Evolutionary conservation across 2,888 invertebrate genomes (phyloP), one percentile per base, ranked within the genome.

Genomic region (Stenchaetothrips biformis): DNA sequence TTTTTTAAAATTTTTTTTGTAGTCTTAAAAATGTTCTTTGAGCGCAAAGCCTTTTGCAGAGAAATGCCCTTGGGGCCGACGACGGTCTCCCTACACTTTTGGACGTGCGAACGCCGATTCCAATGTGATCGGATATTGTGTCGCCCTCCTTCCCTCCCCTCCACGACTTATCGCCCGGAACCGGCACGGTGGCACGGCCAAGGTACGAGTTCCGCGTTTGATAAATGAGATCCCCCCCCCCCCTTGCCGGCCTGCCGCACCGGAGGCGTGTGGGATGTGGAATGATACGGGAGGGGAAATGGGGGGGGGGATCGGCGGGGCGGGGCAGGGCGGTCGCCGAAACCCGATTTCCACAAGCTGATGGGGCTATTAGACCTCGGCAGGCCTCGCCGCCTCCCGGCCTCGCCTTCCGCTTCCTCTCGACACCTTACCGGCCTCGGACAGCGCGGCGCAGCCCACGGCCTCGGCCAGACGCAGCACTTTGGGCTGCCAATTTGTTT

Each of bases 331-430:
- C 37, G 67, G 67, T 67, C 9, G 21, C 25, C 25, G 67, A 74
- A 74, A 74, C 67, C 67, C 67, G 67, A 21, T 74, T 21, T 74
- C 67, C 21, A 74, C 67, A 25, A 74, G 67, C 21, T 74, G 67
- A 74, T 74, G 67, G 67, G 21, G 67, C 67, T 74, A 21, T 74
- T 74, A 74, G 67, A 21, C 6, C 37, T 37, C 37, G 37, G 37
- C 37, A 4, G 37, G 37, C 37, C 37, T 37, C 37, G 37, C 37
- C 37, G 37, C 37, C 37, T 37, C 37, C 37, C 37, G 37, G 37
- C 37, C n/a, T n/a, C 37, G 37, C 37, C 37, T 37, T 37, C 37
- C 37, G 37, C 37, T 37, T 37, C 37, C 37, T 37, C 37, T 37
- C 37, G 37, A 37, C 37, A 37, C 37, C 37, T 37, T 37, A 1